These are phyloP conservation scores for Sebastes melanostomus DNA, from an alignment of 2,797 vertebrate species.

Conservation along the genomic window DNA sequence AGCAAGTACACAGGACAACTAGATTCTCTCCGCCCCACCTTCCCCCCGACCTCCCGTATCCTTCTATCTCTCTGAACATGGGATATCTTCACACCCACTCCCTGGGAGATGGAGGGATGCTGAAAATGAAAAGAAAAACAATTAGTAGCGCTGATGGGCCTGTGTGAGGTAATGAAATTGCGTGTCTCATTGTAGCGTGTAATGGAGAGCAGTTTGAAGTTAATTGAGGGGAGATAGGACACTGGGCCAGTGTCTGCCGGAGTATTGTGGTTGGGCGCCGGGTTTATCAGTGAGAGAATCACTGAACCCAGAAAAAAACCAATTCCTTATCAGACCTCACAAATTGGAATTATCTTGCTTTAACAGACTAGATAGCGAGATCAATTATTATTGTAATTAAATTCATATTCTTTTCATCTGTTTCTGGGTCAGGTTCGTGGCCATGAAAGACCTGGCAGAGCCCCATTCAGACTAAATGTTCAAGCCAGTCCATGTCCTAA, in stretches of 20 bases:
- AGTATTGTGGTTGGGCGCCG: constrained; percentile 51
- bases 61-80: constrained; percentile 31
- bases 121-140: constrained; percentile 77
- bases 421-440: constrained; percentile 41
- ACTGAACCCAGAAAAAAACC: constrained; percentile 57
- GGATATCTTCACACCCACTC: constrained; percentile 44
- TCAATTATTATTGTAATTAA: constrained; percentile 69
- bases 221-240: constrained; percentile 82
- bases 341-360: constrained; percentile 71
- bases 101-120: constrained; percentile 53
- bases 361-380: constrained; percentile 54
- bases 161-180: constrained; percentile 79
- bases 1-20: constrained; percentile 25
- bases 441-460: constrained; percentile 15
- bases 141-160: constrained; percentile 72
- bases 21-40: background rate
- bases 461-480: constrained; percentile 13
- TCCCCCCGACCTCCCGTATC: constrained; percentile 18
- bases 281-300: constrained; percentile 70
- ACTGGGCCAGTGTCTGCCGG: constrained; percentile 67
- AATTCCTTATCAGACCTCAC: constrained; percentile 60
- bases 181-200: constrained; percentile 81
- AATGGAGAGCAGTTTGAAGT: constrained; percentile 84
- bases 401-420: constrained; percentile 62
- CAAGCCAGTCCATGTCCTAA: constrained; percentile 6